Base-by-base conservation (phyloP, 2,888 invertebrate species). In the Myathropa florea region DNA sequence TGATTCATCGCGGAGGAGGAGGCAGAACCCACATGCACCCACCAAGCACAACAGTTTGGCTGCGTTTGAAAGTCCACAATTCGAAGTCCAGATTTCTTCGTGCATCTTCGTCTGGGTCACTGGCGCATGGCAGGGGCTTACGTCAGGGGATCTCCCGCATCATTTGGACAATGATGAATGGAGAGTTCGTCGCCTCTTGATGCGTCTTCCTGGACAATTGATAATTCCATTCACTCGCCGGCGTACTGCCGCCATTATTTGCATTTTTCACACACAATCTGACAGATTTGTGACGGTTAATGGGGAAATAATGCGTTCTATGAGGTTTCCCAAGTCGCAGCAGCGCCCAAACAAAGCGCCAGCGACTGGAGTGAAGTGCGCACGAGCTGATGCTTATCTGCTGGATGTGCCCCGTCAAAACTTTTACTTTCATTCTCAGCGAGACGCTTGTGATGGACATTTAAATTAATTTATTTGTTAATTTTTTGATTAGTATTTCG, bases 401-500 rank as follows among this genome's bases (percentile, higher is more conserved):
- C 26, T 36, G 61, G 67, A 53, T 36, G 7, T 55, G 55, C 60
- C 14, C 21, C 10, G 53, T 70, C 61, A 55, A 70, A 55, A 77
- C 68, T 77, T 77, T 70, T 68, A 77, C 77, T 77, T 70, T 70
- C 61, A 55, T 55, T 61, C 55, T 61, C 12, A 12, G 30, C n/a
- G 39, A n/a, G 9, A 21, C 14, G 24, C 30, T 10, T 60, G 67
- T 60, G 61, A 77, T 70, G 63, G 68, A 77, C 61, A 63, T 77
- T 77, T 68, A 61, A 77, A 77, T 68, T 61, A 55, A 77, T 68
- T 61, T 77, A 33, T 77, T 77, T 72, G 33, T 70, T 68, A 24
- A 61, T 63, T 73, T 23, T 63, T 60, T 36, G 36, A 9, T 61
- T 30, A 9, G 30, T 60, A 24, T 75, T 39, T 26, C 57, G 55